These are phyloP conservation scores for Craseonycteris thonglongyai DNA, from an alignment of 2,113 vertebrate genomes.

Conservation along the genomic window DNA sequence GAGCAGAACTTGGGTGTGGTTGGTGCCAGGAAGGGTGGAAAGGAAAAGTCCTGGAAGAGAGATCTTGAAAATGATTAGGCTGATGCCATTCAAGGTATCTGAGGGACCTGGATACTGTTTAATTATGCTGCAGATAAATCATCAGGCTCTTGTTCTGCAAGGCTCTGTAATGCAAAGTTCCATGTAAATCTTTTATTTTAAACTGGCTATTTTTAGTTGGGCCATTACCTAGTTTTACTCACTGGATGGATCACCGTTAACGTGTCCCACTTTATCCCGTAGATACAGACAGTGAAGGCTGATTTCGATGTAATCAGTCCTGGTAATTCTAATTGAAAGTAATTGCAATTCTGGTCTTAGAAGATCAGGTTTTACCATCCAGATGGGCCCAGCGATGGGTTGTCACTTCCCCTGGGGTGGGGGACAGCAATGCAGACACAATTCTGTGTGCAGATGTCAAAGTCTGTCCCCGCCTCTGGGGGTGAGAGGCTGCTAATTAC, in stretches of 20 bases:
- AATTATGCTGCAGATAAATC: background rate
- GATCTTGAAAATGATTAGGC: background rate
- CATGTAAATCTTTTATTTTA: background rate
- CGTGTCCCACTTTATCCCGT: background rate
- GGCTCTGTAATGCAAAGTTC: background rate
- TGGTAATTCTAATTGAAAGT: background rate
- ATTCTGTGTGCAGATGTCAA: background rate
- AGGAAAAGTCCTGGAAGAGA: background rate
- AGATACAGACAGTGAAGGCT: background rate
- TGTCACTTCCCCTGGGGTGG: background rate
- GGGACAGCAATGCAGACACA: background rate
- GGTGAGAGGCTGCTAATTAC: background rate
- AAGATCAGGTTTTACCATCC: background rate
- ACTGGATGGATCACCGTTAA: background rate
- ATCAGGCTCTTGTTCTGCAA: background rate
- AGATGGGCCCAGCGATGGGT: background rate
- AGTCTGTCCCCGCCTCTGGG: background rate
- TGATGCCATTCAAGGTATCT: background rate
- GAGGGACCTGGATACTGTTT: background rate
- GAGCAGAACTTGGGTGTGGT: background rate
- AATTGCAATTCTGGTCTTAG: background rate
- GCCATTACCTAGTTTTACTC: background rate
- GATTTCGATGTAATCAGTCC: background rate
- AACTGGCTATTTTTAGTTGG: background rate
- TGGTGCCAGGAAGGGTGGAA: rapidly evolving